Base-by-base conservation (phyloP, 92 coral and sea anemone species). In the Desmophyllum pertusum region DNA sequence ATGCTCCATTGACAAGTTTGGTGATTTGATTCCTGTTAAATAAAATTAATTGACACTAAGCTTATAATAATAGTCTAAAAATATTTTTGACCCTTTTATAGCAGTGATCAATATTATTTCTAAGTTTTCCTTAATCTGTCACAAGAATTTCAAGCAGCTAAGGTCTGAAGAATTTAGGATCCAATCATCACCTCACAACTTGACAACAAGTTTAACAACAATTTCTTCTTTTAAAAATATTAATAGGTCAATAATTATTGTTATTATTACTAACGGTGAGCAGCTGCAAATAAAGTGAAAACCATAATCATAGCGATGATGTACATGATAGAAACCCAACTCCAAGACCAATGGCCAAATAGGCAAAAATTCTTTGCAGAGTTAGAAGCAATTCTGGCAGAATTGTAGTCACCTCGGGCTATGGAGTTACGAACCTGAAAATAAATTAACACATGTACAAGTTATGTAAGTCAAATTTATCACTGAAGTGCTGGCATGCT, bases 331-430 rank as follows among this genome's bases (percentile, higher is more conserved):
- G 8, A 48, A 93, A 88, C 1, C 80, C 81, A 23, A 83, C 18
- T 23, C 97, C 97, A 46, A 85, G 39, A 27, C 91, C 91, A 85
- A 91, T 88, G 37, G 94, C 86, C 42, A 89, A 33, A 50, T 81
- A 67, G 7, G 97, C 77, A 46, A 88, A n/a, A 76, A 2, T 82
- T 93, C 25, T 92, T 86, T 4, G 97, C 94, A 21, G 92, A 85
- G 39, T 78, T 46, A 2, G 97, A 93, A 21, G 97, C 94, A 19
- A 72, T 73, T 57, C 83, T 73, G 36, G 97, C 97, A 52, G 86
- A 42, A 17, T 62, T 75, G 80, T 42, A 53, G 65, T 93, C 97
- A 29, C 94, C 93, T 64, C 93, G 77, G n/a, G 97, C 91, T 6
- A 72, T 79, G 6, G 94, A 88, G 37, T 30, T 91, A 21, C 89